These are phyloP conservation scores for Orthosia cruda DNA, from an alignment of 2,888 invertebrate species.

Conservation along the genomic window DNA sequence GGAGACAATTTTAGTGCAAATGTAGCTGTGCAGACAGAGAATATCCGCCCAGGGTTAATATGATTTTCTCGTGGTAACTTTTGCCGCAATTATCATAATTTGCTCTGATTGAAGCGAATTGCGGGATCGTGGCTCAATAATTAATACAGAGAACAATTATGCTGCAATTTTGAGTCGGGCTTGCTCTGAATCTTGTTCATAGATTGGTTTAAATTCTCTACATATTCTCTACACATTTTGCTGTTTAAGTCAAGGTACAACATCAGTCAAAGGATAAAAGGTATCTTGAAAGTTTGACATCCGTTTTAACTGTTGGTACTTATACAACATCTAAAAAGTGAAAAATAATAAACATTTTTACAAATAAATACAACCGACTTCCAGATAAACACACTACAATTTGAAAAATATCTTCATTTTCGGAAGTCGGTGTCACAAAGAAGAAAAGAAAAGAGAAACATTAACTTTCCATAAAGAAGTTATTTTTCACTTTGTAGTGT, in stretches of 20 bases:
- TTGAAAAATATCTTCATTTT: no score
- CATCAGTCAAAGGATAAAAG: no score
- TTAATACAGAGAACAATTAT: constrained; percentile 18
- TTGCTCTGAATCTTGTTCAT: neutral
- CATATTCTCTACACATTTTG: no score
- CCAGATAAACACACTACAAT: no score
- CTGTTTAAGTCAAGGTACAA: neutral
- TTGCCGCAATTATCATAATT: constrained; percentile 48
- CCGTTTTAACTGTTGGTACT: no score
- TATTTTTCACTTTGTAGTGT: no score
- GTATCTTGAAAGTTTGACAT: neutral
- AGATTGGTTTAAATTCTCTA: neutral
- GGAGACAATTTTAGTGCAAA: constrained; percentile 49
- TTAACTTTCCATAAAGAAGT: no score
- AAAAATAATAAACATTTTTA: no score
- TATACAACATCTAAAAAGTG: no score
- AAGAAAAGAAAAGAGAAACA: no score
- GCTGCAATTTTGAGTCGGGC: constrained; percentile 5
- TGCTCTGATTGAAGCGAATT: constrained; percentile 40
- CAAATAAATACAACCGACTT: no score
- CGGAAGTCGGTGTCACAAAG: no score
- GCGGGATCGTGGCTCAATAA: constrained; percentile 34
- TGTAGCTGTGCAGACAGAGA: constrained; percentile 30
- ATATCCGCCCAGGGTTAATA: constrained; percentile 41
- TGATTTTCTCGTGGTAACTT: constrained; percentile 46